Base-by-base conservation (phyloP, 2,797 vertebrate genomes). In the Pagetopsis macropterus region DNA sequence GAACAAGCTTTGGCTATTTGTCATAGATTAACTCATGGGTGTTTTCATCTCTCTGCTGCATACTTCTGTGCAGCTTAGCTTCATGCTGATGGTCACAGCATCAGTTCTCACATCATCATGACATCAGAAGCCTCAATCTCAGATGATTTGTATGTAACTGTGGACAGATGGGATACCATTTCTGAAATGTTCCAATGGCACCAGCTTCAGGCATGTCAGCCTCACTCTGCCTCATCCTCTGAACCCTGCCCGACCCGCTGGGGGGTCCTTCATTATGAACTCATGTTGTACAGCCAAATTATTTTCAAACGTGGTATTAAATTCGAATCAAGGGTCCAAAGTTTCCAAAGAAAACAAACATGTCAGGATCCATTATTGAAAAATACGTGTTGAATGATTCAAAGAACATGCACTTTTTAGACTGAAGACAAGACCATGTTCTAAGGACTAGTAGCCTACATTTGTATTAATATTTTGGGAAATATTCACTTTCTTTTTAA, bases 231-330 rank as follows among this genome's bases (percentile, higher is more conserved):
- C 11, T 57, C 49, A n/a, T 19, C 52, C 48, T 60, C 33, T 74
- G 31, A 15, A 15, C 46, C 27, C 37, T 9, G 37, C 8, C 57
- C 10, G 68, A 75, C 41, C 49, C 67, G 15, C 37, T 3, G 23
- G 37, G 11, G 14, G 48, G 21, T 55, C 55, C 46, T 2, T 72
- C 27, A 40, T 54, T 52, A 45, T 58, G 45, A 62, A 48, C 4
- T 51, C 37, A 19, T 5, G 54, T 13, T 57, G 23, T 70, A 68
- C 17, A 65, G 52, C 21, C 59, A 60, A 9, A 59, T 2, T 4
- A 19, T 64, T 77, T 65, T 69, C 11, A 9, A 58, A 31, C 2
- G 5, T 57, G 41, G 60, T 72, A 74, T 83, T 37, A 50, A 65
- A 19, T 72, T 77, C 40, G 46, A 46, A 65, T 37, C 0, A 63